Conservation (phyloP, 2,888 invertebrate species). For the Euclidia mi region DNA sequence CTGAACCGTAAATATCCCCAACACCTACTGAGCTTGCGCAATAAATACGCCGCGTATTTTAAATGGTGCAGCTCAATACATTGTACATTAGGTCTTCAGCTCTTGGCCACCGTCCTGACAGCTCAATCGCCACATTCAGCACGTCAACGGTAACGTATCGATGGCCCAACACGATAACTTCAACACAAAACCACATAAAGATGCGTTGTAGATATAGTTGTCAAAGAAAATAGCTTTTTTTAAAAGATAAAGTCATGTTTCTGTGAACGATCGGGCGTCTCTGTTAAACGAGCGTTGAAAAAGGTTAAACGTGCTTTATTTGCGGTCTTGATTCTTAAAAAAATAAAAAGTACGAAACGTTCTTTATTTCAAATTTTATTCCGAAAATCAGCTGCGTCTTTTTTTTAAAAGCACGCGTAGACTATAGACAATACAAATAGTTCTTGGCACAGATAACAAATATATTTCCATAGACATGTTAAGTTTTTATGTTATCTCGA, state of each 20-base stretch:
- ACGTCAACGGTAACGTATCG: constrained; percentile 60
- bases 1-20: constrained; percentile 43
- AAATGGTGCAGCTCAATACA: constrained; percentile 58
- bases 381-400: neutral
- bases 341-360: neutral
- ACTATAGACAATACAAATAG: constrained; percentile 6
- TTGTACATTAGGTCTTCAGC: constrained; percentile 55
- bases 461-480: constrained; percentile 31
- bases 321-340: no score
- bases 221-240: constrained; percentile 23
- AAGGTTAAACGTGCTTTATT: neutral
- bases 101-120: constrained; percentile 45
- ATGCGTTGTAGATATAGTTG: constrained; percentile 42
- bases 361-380: neutral
- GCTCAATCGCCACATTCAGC: constrained; percentile 65
- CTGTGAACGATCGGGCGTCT: neutral
- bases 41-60: constrained; percentile 57
- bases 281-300: neutral
- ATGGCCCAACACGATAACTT: constrained; percentile 42
- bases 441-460: constrained; percentile 4
- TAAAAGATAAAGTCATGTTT: constrained; percentile 1
- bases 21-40: constrained; percentile 47
- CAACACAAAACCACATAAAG: constrained; percentile 40
- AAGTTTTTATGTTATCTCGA: constrained; percentile 46
- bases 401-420: constrained; percentile 1